Percentiles rank a stretch among this genome's conserved stretches.
These are phyloP conservation scores for Papilio demoleus DNA, from an alignment of 2,888 invertebrate species.

Conservation along the genomic window DNA sequence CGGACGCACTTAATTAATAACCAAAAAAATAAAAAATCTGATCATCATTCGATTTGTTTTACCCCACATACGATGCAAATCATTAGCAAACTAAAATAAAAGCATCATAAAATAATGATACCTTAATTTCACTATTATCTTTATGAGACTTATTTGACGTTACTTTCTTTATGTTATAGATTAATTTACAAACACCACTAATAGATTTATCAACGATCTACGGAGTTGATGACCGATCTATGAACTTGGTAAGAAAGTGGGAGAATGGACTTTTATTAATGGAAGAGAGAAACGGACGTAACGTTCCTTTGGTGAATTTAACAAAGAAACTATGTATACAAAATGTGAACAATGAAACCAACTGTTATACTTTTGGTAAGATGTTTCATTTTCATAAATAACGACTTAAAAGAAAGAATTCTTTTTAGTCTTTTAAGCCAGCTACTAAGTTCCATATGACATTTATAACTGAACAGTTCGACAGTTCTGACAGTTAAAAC, in stretches of 20 bases:
- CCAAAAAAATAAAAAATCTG: too few species aligned
- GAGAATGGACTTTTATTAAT: conserved; percentile 62
- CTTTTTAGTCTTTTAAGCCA: too few species aligned
- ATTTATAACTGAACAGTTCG: too few species aligned
- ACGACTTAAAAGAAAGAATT: neutral
- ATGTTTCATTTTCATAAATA: neutral
- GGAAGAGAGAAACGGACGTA: conserved; percentile 55
- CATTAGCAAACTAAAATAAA: too few species aligned
- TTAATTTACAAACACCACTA: conserved; percentile 69
- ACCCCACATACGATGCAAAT: too few species aligned
- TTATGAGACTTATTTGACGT: neutral
- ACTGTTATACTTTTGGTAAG: conserved; percentile 69
- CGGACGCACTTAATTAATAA: too few species aligned
- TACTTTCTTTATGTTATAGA: conserved; percentile 50
- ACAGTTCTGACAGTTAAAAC: too few species aligned
- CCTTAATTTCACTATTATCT: neutral
- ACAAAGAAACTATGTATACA: conserved; percentile 55
- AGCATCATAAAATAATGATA: neutral
- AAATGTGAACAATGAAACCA: conserved; percentile 55
- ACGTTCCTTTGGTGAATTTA: conserved; percentile 54
- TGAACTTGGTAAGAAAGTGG: conserved; percentile 55
- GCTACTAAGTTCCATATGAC: too few species aligned
- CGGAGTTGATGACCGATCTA: conserved; percentile 60
- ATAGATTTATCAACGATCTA: conserved; percentile 70
- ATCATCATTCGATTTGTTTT: too few species aligned